A percentile compares a stretch with the other conserved stretches of the same genome.
phyloP scores from a whole-genome alignment of 2,888 invertebrate genomes.

The Acleris holmiana region DNA sequence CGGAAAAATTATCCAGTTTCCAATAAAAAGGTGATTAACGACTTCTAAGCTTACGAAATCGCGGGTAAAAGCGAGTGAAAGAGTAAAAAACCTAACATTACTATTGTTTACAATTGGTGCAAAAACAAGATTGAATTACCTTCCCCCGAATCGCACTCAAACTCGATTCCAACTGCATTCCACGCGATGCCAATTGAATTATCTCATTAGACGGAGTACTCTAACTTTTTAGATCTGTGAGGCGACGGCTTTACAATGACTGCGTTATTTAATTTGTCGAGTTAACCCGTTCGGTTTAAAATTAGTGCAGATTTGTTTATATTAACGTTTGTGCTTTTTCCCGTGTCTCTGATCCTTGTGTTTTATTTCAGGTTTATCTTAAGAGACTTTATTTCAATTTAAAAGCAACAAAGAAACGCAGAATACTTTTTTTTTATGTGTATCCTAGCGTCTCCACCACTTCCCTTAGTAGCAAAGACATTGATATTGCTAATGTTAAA shows the following conservation, averaged over 20 bases:
- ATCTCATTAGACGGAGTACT: constrained; percentile 33
- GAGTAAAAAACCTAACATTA: background rate
- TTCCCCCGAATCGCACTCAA: constrained; percentile 15
- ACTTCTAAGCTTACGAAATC: too few species aligned
- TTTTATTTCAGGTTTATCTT: background rate
- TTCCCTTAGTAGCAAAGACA: too few species aligned
- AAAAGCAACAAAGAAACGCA: too few species aligned
- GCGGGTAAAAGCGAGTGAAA: too few species aligned
- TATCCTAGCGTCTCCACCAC: too few species aligned
- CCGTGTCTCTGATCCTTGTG: background rate
- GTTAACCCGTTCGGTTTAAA: constrained; percentile 22
- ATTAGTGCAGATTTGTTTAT: background rate
- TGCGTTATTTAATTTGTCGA: too few species aligned
- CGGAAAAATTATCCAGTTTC: too few species aligned
- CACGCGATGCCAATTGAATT: constrained; percentile 37
- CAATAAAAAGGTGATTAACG: too few species aligned
- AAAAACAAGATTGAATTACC: constrained; percentile 23
- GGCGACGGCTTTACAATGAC: too few species aligned
- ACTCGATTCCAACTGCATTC: constrained; percentile 34
- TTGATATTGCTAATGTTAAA: too few species aligned
- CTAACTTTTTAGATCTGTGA: constrained; percentile 24
- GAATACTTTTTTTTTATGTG: too few species aligned
- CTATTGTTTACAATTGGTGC: background rate
- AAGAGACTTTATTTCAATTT: too few species aligned
- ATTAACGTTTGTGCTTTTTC: background rate